Base-by-base conservation (phyloP, 1,140 invertebrate species). In the Forficula auricularia region DNA sequence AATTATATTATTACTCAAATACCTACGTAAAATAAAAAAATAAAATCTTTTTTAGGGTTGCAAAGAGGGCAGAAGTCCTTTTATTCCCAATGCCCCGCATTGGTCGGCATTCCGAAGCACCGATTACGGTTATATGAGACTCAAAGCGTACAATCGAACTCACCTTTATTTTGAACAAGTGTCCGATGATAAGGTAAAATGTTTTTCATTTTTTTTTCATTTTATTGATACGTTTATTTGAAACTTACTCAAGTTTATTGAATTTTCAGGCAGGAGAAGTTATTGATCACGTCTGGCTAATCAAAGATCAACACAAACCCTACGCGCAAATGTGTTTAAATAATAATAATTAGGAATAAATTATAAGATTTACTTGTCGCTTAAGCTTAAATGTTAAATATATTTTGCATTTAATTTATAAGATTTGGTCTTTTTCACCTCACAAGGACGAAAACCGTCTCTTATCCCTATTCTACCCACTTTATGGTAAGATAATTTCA, bases 161-260 rank as follows among this genome's bases (percentile, higher is more conserved):
- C 91, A 97, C 65, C 52, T 97, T 3, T 75, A 88, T 56, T 61
- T 94, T 42, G 83, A 95, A 62, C 91, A 97, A 69, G 76, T 96
- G n/a, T 92, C 89, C 1, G 87, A 82, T 50, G 79, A 87, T 54
- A 72, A 79, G 56, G 53, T 59, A 51, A 48, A 38, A 47, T 42
- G 35, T 27, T 32, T n/a, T n/a, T n/a, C n/a, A n/a, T n/a, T n/a
- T n/a, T n/a, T n/a, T n/a, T n/a, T n/a, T n/a, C n/a, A n/a, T n/a
- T n/a, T n/a, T n/a, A n/a, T n/a, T n/a, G n/a, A n/a, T n/a, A n/a
- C 14, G 15, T 13, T n/a, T 9, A 16, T 27, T 31, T 15, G 27
- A 38, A 34, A 20, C 10, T 37, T 36, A 37, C 20, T 27, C 12
- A 42, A 44, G 16, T 19, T 38, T 33, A 20, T 40, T 20, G 42